A percentile compares a stretch with the other conserved stretches of the same genome.
phyloP scores from a whole-genome alignment of 1,140 invertebrate species.

The Coelopa frigida region DNA sequence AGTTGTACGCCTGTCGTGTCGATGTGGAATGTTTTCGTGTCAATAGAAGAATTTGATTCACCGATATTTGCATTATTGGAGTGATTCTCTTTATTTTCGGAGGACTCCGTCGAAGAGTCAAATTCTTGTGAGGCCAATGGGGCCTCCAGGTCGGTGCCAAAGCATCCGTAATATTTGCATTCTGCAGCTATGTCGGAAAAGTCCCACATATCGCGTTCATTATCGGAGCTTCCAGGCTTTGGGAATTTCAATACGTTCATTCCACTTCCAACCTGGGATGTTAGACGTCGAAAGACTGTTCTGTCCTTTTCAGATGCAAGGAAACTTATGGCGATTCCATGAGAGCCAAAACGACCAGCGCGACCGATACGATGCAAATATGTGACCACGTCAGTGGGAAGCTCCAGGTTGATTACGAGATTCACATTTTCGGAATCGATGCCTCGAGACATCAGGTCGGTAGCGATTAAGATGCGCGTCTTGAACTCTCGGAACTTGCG shows the following conservation, averaged over 20 bases:
- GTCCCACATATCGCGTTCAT: conserved; percentile 15
- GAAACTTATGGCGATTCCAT: conserved; percentile 64
- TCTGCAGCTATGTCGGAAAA: conserved; percentile 24
- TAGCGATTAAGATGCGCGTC: conserved; percentile 81
- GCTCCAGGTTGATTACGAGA: conserved; percentile 88
- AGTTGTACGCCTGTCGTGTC: conserved; percentile 10
- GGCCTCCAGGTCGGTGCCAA: conserved; percentile 3
- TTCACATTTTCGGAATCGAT: conserved; percentile 91
- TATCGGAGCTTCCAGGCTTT: background rate
- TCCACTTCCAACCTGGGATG: conserved; percentile 46
- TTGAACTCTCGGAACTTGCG: conserved; percentile 69
- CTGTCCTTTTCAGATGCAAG: conserved; percentile 54
- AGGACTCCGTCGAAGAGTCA: conserved; percentile 1
- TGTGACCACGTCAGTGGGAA: conserved; percentile 72
- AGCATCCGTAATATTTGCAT: conserved; percentile 6
- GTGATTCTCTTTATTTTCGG: conserved; percentile 11
- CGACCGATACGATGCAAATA: conserved; percentile 95
- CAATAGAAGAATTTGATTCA: conserved; percentile 9
- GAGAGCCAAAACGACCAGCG: conserved; percentile 81
- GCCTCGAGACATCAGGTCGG: conserved; percentile 78
- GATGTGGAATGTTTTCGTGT: conserved; percentile 14
- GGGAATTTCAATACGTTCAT: conserved; percentile 50
- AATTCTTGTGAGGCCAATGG: conserved; percentile 12
- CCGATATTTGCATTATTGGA: conserved; percentile 1
- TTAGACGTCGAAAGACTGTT: conserved; percentile 50